phyloP scores from a whole-genome alignment of 2,797 vertebrate genomes.

The Pseudochirops cupreus region DNA sequence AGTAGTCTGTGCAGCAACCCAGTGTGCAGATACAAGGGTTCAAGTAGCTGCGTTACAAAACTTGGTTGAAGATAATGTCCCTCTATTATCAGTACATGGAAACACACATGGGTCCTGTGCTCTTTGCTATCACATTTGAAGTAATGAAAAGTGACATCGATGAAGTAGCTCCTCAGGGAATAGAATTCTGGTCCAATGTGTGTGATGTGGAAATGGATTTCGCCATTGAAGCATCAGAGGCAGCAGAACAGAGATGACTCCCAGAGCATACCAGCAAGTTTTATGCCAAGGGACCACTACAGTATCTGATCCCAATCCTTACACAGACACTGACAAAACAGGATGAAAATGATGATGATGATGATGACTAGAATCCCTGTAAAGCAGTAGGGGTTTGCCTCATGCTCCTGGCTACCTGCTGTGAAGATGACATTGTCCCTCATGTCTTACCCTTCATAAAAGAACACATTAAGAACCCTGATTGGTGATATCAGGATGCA shows the following conservation, averaged over 20 bases:
- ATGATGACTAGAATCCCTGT: conserved; percentile 98
- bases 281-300: conserved; percentile 98
- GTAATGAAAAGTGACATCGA: conserved; percentile 99
- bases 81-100: conserved; percentile 99
- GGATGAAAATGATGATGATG: conserved; percentile 98
- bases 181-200: conserved; percentile 99
- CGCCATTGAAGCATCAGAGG: conserved; percentile 98
- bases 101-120: conserved; percentile 98
- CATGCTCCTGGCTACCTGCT: conserved; percentile 98
- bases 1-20: conserved; percentile 98
- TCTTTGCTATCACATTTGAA: conserved; percentile 98
- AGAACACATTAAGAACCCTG: conserved; percentile 95
- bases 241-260: conserved; percentile 96
- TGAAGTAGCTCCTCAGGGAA: conserved; percentile 97
- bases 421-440: conserved; percentile 97
- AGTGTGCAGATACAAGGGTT: conserved; percentile 98
- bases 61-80: conserved; percentile 99
- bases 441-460: conserved; percentile 99
- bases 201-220: conserved; percentile 99
- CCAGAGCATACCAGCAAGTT: conserved; percentile 99
- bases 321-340: conserved; percentile 98
- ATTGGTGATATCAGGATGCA: conserved; percentile 97
- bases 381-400: conserved; percentile 98
- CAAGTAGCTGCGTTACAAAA: conserved; percentile 98
- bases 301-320: conserved; percentile 98